phyloP scores from a whole-genome alignment of 2,888 invertebrate species.

The Patella ulyssiponensis region DNA sequence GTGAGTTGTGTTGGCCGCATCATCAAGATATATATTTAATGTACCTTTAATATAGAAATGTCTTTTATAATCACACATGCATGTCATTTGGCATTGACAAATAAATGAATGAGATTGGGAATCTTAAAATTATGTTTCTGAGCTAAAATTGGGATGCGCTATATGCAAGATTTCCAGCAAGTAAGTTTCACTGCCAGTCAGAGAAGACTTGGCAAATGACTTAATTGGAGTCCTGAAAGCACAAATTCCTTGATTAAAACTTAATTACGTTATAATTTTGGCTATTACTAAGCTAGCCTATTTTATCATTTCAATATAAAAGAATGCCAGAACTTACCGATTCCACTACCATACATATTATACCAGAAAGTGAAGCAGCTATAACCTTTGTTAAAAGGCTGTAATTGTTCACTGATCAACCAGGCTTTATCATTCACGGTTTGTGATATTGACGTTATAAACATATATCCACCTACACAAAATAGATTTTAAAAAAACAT shows the following conservation, averaged over 20 bases:
- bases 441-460: constrained; percentile 56
- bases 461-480: constrained; percentile 57
- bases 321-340: constrained; percentile 41
- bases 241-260: too few relatives aligned
- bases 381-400: constrained; percentile 37
- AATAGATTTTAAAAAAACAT: too few relatives aligned
- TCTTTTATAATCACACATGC: neutral
- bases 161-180: too few relatives aligned
- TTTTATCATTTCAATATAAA: too few relatives aligned
- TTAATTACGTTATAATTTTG: too few relatives aligned
- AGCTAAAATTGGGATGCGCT: neutral
- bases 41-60: constrained; percentile 39
- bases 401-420: constrained; percentile 49
- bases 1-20: constrained; percentile 29
- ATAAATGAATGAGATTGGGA: neutral
- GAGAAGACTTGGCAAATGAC: too few relatives aligned
- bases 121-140: neutral
- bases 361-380: constrained; percentile 66
- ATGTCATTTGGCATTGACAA: neutral
- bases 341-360: constrained; percentile 61
- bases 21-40: constrained; percentile 55
- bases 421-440: constrained; percentile 58
- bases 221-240: too few relatives aligned
- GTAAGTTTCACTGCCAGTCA: too few relatives aligned
- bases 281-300: too few relatives aligned